Evolutionary conservation across 2,113 vertebrate genomes (phyloP).

Genomic region (Rhineura floridana): DNA sequence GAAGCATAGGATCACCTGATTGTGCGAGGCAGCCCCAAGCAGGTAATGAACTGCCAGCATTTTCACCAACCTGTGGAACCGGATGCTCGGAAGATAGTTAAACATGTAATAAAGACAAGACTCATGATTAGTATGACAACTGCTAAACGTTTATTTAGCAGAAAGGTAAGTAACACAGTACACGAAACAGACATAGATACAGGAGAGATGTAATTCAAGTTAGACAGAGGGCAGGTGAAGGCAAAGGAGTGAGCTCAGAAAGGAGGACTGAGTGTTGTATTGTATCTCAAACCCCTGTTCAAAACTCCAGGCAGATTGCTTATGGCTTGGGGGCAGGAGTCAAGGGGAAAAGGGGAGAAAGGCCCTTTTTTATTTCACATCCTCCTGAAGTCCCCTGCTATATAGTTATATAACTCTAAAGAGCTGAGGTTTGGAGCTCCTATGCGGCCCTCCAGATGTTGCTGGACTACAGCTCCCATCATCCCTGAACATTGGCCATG

Average conservation of each 20-base stretch:
- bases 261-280: background rate
- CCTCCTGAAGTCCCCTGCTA: too few species aligned
- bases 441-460: too few species aligned
- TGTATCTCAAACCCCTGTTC: background rate
- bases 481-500: too few species aligned
- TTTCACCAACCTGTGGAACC: background rate
- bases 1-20: too few species aligned
- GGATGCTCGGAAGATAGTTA: background rate
- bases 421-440: too few species aligned
- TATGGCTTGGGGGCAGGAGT: too few species aligned
- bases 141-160: background rate
- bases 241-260: background rate
- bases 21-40: background rate
- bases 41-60: background rate
- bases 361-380: too few species aligned
- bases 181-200: background rate
- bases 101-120: background rate
- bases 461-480: too few species aligned
- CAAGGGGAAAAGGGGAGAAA: too few species aligned
- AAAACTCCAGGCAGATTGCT: too few species aligned
- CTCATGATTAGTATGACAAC: background rate
- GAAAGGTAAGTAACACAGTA: background rate
- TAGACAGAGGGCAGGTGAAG: background rate
- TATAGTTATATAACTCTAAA: too few species aligned
- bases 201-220: background rate